Percentiles rank a stretch among this genome's conserved stretches.
Evolutionary conservation across 1,140 invertebrate genomes (phyloP).

Genomic region (Ceratina australensis): DNA sequence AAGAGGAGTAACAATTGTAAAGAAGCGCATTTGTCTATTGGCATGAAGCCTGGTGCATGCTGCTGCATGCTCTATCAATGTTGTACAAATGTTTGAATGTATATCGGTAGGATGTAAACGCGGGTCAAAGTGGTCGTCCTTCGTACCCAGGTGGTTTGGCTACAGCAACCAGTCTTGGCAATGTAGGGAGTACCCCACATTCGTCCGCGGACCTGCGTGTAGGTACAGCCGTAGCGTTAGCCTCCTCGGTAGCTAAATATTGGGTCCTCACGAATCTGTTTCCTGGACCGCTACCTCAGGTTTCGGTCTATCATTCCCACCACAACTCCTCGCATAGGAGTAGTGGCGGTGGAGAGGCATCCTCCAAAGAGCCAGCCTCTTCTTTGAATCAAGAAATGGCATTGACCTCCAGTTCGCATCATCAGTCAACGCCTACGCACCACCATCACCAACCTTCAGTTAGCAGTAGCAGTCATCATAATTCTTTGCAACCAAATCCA

Average conservation of each 20-base stretch:
- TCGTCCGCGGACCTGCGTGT: slow-evolving; percentile 78
- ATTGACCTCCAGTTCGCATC: slow-evolving; percentile 71
- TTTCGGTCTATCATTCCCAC: slow-evolving; percentile 77
- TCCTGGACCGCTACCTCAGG: slow-evolving; percentile 80
- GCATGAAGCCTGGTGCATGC: slow-evolving; percentile 71
- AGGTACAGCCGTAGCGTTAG: slow-evolving; percentile 79
- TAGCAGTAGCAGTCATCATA: slow-evolving; percentile 73
- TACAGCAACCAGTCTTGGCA: slow-evolving; percentile 73
- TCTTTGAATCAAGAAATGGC: slow-evolving; percentile 75
- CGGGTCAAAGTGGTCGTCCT: slow-evolving; percentile 77
- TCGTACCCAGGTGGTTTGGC: slow-evolving; percentile 76
- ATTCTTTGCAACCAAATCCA: slow-evolving; percentile 71
- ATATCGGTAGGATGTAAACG: slow-evolving; percentile 79
- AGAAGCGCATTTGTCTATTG: slow-evolving; percentile 71
- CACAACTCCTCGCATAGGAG: slow-evolving; percentile 72
- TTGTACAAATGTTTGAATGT: slow-evolving; percentile 79
- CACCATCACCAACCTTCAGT: slow-evolving; percentile 75
- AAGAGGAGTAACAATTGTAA: too few species aligned
- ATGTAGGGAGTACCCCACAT: slow-evolving; percentile 75
- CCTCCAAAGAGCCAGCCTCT: slow-evolving; percentile 70
- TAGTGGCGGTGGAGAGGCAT: slow-evolving; percentile 65
- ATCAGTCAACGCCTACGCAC: slow-evolving; percentile 71
- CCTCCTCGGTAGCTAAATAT: slow-evolving; percentile 80
- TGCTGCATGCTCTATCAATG: slow-evolving; percentile 76
- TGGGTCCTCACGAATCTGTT: slow-evolving; percentile 81